phyloP scores from a whole-genome alignment of 2,888 invertebrate species.

The Apotomis betuletana region DNA sequence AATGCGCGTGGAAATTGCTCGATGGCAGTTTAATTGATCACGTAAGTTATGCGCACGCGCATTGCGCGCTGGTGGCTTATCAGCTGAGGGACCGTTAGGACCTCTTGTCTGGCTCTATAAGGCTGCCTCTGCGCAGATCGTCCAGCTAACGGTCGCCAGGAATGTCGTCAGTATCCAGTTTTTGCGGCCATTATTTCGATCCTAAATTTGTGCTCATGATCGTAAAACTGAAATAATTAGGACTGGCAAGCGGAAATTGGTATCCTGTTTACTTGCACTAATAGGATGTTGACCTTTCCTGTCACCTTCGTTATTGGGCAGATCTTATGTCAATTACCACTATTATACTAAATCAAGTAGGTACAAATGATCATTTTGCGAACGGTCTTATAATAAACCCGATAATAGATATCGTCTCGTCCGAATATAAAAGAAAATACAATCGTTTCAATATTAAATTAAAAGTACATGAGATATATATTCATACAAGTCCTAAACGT shows the following conservation, averaged over 20 bases:
- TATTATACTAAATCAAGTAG: not conserved
- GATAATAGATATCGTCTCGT: not conserved
- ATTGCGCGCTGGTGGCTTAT: slow-evolving; percentile 54
- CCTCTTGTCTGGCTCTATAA: slow-evolving; percentile 50
- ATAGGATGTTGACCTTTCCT: slow-evolving; percentile 14
- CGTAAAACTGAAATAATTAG: slow-evolving; percentile 60
- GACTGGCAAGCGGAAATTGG: slow-evolving; percentile 28
- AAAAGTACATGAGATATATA: not conserved
- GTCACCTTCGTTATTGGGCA: slow-evolving; percentile 3
- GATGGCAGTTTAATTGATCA: slow-evolving; percentile 55
- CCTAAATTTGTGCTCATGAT: slow-evolving; percentile 60
- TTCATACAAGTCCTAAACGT: too few species aligned
- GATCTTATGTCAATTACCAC: slow-evolving; percentile 12
- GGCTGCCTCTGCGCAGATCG: slow-evolving; percentile 57
- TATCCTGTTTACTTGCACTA: slow-evolving; percentile 29
- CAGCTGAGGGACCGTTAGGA: slow-evolving; percentile 61
- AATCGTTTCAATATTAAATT: not conserved
- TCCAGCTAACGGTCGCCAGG: slow-evolving; percentile 76
- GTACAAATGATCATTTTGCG: not conserved
- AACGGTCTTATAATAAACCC: not conserved
- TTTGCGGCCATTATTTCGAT: slow-evolving; percentile 67
- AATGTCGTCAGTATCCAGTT: slow-evolving; percentile 75
- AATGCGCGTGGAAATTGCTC: slow-evolving; percentile 39
- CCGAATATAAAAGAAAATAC: not conserved
- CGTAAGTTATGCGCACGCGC: slow-evolving; percentile 49